Evolutionary conservation across 1,140 invertebrate species (phyloP), one percentile per base, ranked within the genome.

Genomic region (Bombus impatiens): DNA sequence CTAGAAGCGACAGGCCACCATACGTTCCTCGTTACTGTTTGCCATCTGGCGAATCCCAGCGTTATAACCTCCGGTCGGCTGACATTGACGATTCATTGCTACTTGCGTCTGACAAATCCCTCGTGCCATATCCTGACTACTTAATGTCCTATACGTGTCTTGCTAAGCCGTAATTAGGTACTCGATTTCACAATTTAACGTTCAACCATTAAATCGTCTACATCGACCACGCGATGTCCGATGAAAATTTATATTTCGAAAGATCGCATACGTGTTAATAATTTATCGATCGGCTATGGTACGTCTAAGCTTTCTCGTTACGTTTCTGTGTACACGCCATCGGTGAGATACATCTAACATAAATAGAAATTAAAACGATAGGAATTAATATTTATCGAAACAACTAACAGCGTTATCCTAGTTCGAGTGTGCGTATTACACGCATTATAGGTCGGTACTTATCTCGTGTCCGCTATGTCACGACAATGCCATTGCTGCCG

Each of bases 81-180:
- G 83, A 85, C 83, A 80, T 80, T 85, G 83, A 85, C 83, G 77
- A 85, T 85, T 78, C 78, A 74, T 85, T 85, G 80, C 78, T 85
- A 85, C 83, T 80, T 65, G 78, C 37, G 78, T 22, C 83, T 72
- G 78, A 85, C 83, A 80, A 85, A 85, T 85, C 83, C 83, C 78
- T 40, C 42, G 4, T 28, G 77, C 42, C 44, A 47, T 28, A 62
- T 57, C 47, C 32, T 80, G 77, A 85, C 82, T 84, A 78, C 82
- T 84, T 84, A 84, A 84, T 70, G 75, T 35, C 65, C 75, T 47
- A 70, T 75, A 65, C 35, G 18, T 25, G 76, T 78, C 75, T 37
- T 28, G 77, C 59, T 62, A 78, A 57, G n/a, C 40, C 13, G 37
- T 79, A 78, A 70, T 79, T 84, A 62, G 28, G 28, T 5, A 70